These are phyloP conservation scores for Lobophora halterata DNA, from an alignment of 2,888 invertebrate genomes.

Conservation along the genomic window DNA sequence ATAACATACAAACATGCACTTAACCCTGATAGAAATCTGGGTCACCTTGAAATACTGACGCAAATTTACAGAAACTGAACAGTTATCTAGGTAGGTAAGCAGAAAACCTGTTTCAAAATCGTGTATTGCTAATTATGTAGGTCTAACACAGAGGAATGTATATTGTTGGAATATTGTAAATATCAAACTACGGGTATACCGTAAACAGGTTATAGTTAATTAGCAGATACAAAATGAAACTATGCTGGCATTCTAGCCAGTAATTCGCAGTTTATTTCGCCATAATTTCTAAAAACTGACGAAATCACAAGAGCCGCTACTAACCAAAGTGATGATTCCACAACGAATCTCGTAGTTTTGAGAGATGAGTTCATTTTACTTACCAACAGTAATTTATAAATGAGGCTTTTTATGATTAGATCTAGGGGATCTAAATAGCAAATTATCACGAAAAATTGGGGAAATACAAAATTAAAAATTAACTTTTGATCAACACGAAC, in stretches of 20 bases:
- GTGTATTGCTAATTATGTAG: conserved; percentile 7
- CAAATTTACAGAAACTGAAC: conserved; percentile 15
- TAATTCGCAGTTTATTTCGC: not conserved
- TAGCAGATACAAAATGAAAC: no score
- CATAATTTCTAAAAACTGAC: not conserved
- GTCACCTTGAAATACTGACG: conserved; percentile 20
- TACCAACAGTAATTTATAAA: conserved; percentile 1
- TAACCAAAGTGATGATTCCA: not conserved
- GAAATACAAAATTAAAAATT: no score
- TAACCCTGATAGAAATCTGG: conserved; percentile 20
- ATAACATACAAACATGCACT: conserved; percentile 1
- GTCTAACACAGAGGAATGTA: not conserved
- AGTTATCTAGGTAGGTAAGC: conserved; percentile 23
- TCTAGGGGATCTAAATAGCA: no score
- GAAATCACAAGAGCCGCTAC: conserved; percentile 2
- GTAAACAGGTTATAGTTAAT: no score
- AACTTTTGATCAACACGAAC: no score
- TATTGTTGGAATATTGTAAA: no score
- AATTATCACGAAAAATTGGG: no score
- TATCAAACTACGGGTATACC: no score
- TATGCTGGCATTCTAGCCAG: no score
- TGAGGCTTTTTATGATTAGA: not conserved
- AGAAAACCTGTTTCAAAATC: conserved; percentile 20
- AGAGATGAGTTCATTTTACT: not conserved
- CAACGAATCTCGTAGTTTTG: not conserved